Base-by-base conservation (phyloP, 2,888 invertebrate genomes). In the Conomelus anceps region DNA sequence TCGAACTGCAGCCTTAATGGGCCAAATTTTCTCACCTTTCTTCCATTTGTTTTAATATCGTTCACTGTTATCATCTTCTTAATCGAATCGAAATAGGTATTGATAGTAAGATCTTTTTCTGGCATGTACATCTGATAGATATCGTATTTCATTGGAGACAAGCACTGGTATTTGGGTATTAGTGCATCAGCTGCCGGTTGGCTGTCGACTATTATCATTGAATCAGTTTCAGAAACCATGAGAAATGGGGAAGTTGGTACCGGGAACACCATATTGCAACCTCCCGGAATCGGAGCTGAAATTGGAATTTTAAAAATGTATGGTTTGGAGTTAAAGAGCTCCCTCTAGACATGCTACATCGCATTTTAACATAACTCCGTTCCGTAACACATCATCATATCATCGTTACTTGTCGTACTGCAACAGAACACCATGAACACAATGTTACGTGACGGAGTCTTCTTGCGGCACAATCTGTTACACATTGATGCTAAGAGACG, bases 201-300 rank as follows among this genome's bases (percentile, higher is more conserved):
- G 41, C 87, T 87, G 20, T 95, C 95, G 0, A 96, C 94, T 22
- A 92, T 92, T 9, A 96, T 93, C 88, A 94, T 92, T 23, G 93
- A 91, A 91, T 93, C 91, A 86, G 92, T 93, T 89, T 93, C 92
- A 0, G 90, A 91, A 23, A 95, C 91, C 88, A 93, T 93, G 92
- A 96, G 94, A 92, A 94, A 96, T 0, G 97, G 96, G 11, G 96
- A 95, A 91, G 94, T 94, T 91, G 94, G 93, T 22, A 85, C 84
- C 84, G 95, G 93, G 91, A 95, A 95, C 92, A 96, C 96, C 94
- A 96, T 94, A 92, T 96, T 97, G 92, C 97, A 97, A 22, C 96
- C 97, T 84, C 97, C 97, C 22, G 97, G 97, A 91, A 96, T 93
- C 0, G 97, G 97, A 92, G 95, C 97, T 97, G 93, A 91, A 92